Percentiles rank a stretch among this genome's conserved stretches.
Evolutionary conservation across 1,140 invertebrate genomes (phyloP).

Genomic region (Papilio machaon): DNA sequence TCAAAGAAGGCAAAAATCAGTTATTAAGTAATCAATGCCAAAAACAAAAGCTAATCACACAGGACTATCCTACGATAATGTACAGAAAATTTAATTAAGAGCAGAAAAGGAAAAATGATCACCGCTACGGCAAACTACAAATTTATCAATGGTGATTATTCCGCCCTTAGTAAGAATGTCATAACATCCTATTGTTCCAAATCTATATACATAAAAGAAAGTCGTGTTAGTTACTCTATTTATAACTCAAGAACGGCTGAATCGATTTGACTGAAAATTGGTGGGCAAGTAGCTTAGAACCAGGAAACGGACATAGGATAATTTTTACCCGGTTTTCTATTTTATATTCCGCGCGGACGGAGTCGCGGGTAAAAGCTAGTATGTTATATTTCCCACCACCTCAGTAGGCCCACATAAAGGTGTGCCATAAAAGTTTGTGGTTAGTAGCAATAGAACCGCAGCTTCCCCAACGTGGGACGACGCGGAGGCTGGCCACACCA

Average conservation of each 20-base stretch:
- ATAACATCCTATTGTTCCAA: constrained; percentile 11
- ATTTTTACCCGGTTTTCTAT: too few species aligned
- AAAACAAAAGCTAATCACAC: not conserved
- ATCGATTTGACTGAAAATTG: too few species aligned
- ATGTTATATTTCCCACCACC: not conserved
- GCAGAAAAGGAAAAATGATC: not conserved
- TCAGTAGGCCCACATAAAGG: not conserved
- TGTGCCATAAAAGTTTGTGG: constrained; percentile 54
- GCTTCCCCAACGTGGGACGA: constrained; percentile 69
- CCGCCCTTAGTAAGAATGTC: not conserved
- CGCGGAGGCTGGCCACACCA: constrained; percentile 51
- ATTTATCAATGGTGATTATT: not conserved
- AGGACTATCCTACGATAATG: not conserved
- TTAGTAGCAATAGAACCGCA: constrained; percentile 61
- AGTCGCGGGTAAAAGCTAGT: too few species aligned
- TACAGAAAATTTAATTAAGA: not conserved
- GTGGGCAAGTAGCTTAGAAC: too few species aligned
- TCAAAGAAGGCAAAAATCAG: not conserved
- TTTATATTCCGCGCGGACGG: too few species aligned
- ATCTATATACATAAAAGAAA: too few species aligned
- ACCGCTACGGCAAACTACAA: not conserved
- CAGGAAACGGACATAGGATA: too few species aligned
- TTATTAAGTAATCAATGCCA: not conserved
- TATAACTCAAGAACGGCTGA: too few species aligned
- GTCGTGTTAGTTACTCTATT: too few species aligned